Percentiles rank a stretch among this genome's conserved stretches.
Evolutionary conservation across 2,113 vertebrate species (phyloP).

Genomic region (Electrona antarctica): DNA sequence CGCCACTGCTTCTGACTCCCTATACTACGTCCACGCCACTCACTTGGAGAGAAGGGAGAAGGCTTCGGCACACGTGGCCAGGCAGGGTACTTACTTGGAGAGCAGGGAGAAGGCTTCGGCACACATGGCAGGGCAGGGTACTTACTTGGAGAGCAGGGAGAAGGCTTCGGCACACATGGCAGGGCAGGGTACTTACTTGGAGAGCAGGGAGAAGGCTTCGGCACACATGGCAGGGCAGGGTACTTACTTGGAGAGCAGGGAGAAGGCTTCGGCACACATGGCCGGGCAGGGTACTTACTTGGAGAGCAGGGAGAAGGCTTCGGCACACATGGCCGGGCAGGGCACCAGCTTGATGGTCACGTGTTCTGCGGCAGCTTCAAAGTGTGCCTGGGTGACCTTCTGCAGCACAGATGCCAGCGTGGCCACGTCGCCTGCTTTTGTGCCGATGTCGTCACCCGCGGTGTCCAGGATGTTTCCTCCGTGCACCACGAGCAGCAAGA

Average conservation of each 20-base stretch:
- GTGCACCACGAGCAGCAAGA: conserved; percentile 92
- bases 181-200: conserved; percentile 95
- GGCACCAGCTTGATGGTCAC: conserved; percentile 90
- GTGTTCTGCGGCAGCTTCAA: conserved; percentile 88
- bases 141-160: conserved; percentile 95
- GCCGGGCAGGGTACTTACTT: conserved; percentile 94
- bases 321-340: conserved; percentile 92
- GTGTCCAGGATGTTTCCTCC: conserved; percentile 93
- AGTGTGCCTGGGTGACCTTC: conserved; percentile 90
- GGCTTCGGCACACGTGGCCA: conserved; percentile 92
- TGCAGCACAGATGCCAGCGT: conserved; percentile 91
- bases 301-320: conserved; percentile 94
- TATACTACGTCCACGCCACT: too few species aligned
- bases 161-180: conserved; percentile 95
- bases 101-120: conserved; percentile 94
- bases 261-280: conserved; percentile 94
- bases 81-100: conserved; percentile 94
- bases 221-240: conserved; percentile 94
- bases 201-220: conserved; percentile 93
- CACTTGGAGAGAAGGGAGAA: conserved; percentile 96
- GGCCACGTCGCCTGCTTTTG: conserved; percentile 87
- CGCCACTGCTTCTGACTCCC: too few species aligned
- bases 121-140: conserved; percentile 93
- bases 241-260: conserved; percentile 94
- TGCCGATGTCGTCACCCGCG: conserved; percentile 83